Evolutionary conservation across 1,140 invertebrate species (phyloP).

Genomic region (Drosophila sproati): DNA sequence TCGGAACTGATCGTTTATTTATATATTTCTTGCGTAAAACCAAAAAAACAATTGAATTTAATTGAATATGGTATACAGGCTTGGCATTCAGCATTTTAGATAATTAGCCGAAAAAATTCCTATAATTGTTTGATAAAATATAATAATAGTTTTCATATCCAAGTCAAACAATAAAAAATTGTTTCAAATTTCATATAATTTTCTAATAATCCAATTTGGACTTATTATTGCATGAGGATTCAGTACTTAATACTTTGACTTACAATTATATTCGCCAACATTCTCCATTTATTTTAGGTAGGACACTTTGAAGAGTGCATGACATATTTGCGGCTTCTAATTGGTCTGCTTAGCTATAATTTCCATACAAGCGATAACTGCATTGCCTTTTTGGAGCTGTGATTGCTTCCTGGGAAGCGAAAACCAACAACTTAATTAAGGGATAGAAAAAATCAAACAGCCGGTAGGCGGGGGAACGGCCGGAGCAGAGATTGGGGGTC

Average conservation of each 20-base stretch:
- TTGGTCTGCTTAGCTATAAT: slow-evolving; percentile 50
- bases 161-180: background rate
- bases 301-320: background rate
- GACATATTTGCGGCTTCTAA: slow-evolving; percentile 4
- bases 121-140: background rate
- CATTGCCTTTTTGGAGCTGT: slow-evolving; percentile 44
- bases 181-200: no score
- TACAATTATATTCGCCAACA: no score
- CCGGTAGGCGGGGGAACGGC: background rate
- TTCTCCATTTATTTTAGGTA: no score
- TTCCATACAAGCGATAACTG: slow-evolving; percentile 48
- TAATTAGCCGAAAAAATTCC: background rate
- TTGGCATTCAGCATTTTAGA: slow-evolving; percentile 9
- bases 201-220: no score
- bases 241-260: no score
- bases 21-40: slow-evolving; percentile 67
- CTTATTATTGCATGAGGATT: no score
- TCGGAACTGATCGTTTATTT: slow-evolving; percentile 56
- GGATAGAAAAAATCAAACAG: slow-evolving; percentile 39
- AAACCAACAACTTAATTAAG: slow-evolving; percentile 76
- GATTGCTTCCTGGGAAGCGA: slow-evolving; percentile 49
- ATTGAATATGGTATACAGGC: slow-evolving; percentile 71
- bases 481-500: background rate
- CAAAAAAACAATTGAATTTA: slow-evolving; percentile 61
- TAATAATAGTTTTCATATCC: background rate